Conservation (phyloP, 2,888 invertebrate genomes). For the Mycogona germanica region DNA sequence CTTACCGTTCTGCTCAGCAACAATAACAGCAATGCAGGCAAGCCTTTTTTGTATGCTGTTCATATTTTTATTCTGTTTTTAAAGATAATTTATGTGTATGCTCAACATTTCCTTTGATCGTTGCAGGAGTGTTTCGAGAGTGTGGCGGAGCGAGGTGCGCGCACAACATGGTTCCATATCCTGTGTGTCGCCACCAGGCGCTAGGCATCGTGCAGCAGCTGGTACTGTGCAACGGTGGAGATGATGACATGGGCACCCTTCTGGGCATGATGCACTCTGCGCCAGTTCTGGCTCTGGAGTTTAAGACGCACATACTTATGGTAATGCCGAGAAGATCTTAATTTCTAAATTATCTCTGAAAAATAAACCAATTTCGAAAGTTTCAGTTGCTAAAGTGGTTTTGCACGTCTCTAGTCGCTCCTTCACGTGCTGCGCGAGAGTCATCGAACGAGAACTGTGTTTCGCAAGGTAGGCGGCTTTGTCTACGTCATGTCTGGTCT, state of each 20-base stretch:
- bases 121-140: slow-evolving; percentile 65
- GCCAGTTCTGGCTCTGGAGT: slow-evolving; percentile 58
- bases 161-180: slow-evolving; percentile 72
- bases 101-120: background rate
- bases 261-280: slow-evolving; percentile 86
- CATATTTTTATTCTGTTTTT: background rate
- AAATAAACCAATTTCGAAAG: too few relatives aligned
- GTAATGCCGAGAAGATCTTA: slow-evolving; percentile 37
- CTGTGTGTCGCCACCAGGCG: slow-evolving; percentile 67
- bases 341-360: too few relatives aligned
- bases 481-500: slow-evolving; percentile 94
- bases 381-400: too few relatives aligned
- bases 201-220: slow-evolving; percentile 77
- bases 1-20: slow-evolving; percentile 68
- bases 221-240: slow-evolving; percentile 80
- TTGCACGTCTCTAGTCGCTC: slow-evolving; percentile 51
- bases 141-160: slow-evolving; percentile 88
- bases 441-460: slow-evolving; percentile 90
- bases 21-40: slow-evolving; percentile 71
- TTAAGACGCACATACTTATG: slow-evolving; percentile 83
- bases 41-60: slow-evolving; percentile 8
- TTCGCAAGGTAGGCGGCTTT: slow-evolving; percentile 96
- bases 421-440: slow-evolving; percentile 85
- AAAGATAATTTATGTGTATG: background rate
- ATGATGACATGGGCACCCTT: slow-evolving; percentile 90